Percentiles rank a stretch among this genome's conserved stretches.
Evolutionary conservation across 1,140 invertebrate genomes (phyloP).

Genomic region (Calephelis nemesis): DNA sequence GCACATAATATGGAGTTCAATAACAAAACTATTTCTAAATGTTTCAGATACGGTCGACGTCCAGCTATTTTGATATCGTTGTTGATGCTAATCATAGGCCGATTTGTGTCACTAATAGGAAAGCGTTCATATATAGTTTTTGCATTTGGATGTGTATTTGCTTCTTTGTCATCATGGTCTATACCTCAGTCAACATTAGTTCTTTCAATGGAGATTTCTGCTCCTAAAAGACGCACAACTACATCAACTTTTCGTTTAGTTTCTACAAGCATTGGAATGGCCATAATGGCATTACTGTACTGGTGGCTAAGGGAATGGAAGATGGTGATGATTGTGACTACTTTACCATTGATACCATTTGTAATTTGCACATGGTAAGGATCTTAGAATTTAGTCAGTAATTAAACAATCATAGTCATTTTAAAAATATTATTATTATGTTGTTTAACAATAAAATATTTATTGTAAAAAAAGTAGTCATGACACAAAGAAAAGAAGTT

Average conservation of each 20-base stretch:
- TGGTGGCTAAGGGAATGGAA: slow-evolving; percentile 81
- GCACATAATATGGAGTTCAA: background rate
- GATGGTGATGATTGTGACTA: slow-evolving; percentile 75
- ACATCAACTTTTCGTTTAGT: slow-evolving; percentile 50
- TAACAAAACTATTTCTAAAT: slow-evolving; percentile 19
- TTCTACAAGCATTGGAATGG: slow-evolving; percentile 76
- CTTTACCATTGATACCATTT: slow-evolving; percentile 58
- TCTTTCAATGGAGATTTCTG: slow-evolving; percentile 62
- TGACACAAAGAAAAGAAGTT: too few relatives aligned
- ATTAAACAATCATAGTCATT: too few relatives aligned
- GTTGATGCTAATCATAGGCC: slow-evolving; percentile 44
- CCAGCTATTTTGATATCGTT: slow-evolving; percentile 51
- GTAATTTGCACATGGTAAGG: too few relatives aligned
- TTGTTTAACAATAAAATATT: too few relatives aligned
- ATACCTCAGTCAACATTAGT: slow-evolving; percentile 46
- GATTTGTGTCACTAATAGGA: slow-evolving; percentile 45
- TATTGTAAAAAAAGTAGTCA: too few relatives aligned
- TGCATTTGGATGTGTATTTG: slow-evolving; percentile 49
- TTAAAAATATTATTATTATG: too few relatives aligned
- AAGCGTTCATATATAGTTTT: slow-evolving; percentile 48
- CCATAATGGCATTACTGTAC: slow-evolving; percentile 78
- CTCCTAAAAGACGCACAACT: slow-evolving; percentile 40
- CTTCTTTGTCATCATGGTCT: slow-evolving; percentile 50
- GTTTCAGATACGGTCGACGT: slow-evolving; percentile 58
- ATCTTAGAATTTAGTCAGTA: too few relatives aligned